Conservation (phyloP, 2,888 invertebrate species). For the Panzeria rudis region DNA sequence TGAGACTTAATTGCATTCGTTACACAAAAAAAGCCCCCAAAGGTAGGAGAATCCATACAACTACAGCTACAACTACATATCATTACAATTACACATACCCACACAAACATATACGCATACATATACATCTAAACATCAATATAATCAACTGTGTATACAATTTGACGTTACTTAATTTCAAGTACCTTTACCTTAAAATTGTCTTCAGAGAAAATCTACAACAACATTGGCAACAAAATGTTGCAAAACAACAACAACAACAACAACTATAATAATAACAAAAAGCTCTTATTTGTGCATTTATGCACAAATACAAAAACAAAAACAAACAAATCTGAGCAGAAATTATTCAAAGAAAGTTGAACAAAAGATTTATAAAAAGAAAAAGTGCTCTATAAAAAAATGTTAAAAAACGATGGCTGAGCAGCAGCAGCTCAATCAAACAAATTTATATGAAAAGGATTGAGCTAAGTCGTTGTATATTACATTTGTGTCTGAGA, state of each 20-base stretch:
- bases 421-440: conserved; percentile 23
- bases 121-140: conserved; percentile 1
- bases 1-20: conserved; percentile 73
- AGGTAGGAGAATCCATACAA: conserved; percentile 42
- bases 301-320: conserved; percentile 68
- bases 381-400: conserved; percentile 52
- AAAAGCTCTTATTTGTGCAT: conserved; percentile 72
- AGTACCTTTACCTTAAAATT: conserved; percentile 68
- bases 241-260: conserved; percentile 38
- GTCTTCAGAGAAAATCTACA: conserved; percentile 69
- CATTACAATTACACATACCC: not conserved
- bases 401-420: conserved; percentile 39
- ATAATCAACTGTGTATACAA: conserved; percentile 57
- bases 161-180: conserved; percentile 72
- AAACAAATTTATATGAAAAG: conserved; percentile 38
- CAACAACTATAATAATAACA: conserved; percentile 35
- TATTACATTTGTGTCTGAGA: conserved; percentile 46
- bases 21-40: conserved; percentile 57
- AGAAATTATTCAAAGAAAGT: conserved; percentile 66
- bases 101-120: not conserved
- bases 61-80: conserved; percentile 22
- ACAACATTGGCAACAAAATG: conserved; percentile 32
- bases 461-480: conserved; percentile 18
- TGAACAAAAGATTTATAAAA: conserved; percentile 62
- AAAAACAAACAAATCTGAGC: conserved; percentile 45